Evolutionary conservation across 2,888 invertebrate genomes (phyloP).

Genomic region (Polyploca ridens): DNA sequence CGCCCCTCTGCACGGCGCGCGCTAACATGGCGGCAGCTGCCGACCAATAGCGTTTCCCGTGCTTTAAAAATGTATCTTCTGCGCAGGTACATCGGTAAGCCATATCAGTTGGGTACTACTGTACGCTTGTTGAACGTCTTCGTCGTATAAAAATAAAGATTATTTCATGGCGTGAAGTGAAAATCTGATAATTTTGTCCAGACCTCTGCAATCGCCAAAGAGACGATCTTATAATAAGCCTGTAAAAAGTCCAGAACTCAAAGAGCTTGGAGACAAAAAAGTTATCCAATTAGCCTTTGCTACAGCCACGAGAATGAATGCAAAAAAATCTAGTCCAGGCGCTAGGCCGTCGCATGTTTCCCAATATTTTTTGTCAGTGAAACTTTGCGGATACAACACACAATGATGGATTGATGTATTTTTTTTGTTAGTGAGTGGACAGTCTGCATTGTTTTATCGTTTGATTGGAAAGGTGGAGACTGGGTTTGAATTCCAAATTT

Average conservation of each 20-base stretch:
- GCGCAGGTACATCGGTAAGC: too few relatives aligned
- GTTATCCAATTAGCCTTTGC: conserved; percentile 48
- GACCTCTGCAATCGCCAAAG: conserved; percentile 7
- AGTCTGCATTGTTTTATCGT: background rate
- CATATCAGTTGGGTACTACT: too few relatives aligned
- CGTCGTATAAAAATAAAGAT: background rate
- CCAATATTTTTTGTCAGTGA: conserved; percentile 22
- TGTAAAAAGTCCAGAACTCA: conserved; percentile 27
- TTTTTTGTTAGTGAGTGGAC: background rate
- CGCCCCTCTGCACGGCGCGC: too few relatives aligned
- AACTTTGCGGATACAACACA: conserved; percentile 15
- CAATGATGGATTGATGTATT: background rate
- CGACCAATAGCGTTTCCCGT: too few relatives aligned
- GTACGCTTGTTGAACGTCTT: background rate
- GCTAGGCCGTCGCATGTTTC: conserved; percentile 14
- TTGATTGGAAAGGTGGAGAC: background rate
- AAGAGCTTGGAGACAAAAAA: conserved; percentile 32
- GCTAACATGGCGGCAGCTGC: too few relatives aligned
- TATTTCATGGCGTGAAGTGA: too few relatives aligned
- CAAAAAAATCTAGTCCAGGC: conserved; percentile 42
- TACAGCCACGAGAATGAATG: conserved; percentile 33
- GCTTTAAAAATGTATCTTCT: too few relatives aligned
- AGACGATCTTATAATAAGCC: conserved; percentile 26
- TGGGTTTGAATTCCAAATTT: too few relatives aligned
- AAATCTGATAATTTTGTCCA: background rate